phyloP scores from a whole-genome alignment of 1,140 invertebrate genomes.

The Neotoxoptera formosana region DNA sequence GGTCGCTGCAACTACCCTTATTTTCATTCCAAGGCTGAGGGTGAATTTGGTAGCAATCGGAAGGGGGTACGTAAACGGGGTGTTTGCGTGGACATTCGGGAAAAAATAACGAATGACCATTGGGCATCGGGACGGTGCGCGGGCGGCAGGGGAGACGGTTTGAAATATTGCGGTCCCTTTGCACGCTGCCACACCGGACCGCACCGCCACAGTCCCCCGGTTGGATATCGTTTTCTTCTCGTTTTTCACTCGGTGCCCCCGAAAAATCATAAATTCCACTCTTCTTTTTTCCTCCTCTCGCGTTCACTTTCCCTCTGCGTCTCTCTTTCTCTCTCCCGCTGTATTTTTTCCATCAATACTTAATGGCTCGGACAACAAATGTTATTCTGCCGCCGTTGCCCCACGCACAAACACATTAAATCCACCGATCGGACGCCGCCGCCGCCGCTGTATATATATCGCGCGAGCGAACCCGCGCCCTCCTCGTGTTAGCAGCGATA shows the following conservation, averaged over 20 bases:
- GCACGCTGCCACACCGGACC: constrained; percentile 17
- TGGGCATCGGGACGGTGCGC: not conserved
- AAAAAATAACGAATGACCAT: constrained; percentile 58
- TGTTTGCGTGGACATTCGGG: constrained; percentile 58
- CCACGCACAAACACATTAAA: constrained; percentile 55
- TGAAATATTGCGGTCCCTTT: constrained; percentile 57
- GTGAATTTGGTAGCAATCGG: constrained; percentile 28
- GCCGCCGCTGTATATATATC: not conserved
- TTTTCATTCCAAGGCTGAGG: constrained; percentile 51
- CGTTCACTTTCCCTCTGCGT: not conserved
- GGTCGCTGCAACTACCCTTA: constrained; percentile 48
- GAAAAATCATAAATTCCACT: constrained; percentile 58
- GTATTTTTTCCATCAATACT: constrained; percentile 57
- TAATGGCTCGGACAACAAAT: constrained; percentile 58
- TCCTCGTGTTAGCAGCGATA: not conserved
- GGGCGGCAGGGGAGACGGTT: constrained; percentile 34
- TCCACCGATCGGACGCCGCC: constrained; percentile 37
- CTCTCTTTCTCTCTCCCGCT: not conserved
- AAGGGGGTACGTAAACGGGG: constrained; percentile 58
- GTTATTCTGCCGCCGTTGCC: constrained; percentile 47
- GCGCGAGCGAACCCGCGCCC: not conserved
- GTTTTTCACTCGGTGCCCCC: constrained; percentile 57
- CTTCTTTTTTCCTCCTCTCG: constrained; percentile 5
- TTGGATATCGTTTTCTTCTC: constrained; percentile 57
- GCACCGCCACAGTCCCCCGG: not conserved